Base-by-base conservation (phyloP, 1,140 invertebrate species). In the Halictus rubicundus region DNA sequence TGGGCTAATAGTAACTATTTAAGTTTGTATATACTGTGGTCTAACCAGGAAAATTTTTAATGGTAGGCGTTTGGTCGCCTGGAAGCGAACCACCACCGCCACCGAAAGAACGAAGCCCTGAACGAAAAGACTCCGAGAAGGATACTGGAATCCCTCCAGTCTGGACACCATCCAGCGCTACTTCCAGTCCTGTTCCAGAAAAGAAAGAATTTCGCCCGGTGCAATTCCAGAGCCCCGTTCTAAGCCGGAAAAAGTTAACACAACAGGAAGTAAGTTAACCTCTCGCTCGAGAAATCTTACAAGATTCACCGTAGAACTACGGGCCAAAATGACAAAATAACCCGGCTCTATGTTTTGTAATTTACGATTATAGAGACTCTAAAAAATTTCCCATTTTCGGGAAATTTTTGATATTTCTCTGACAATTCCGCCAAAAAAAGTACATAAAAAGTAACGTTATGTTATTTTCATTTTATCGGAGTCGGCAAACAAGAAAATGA, bases 121-220 rank as follows among this genome's bases (percentile, higher is more conserved):
- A 91, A n/a, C 88, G 88, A 23, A 92, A 91, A 75, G 90, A 91
- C 57, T 83, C 83, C 42, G 75, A 88, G 54, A 92, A 93, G 78
- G 90, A 94, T 92, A 93, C 88, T 75, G 94, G 95, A 57, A 94
- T 95, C 7, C 94, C 94, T 49, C 94, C 96, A 7, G 93, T 97
- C 73, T 97, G 97, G 97, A 95, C 95, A 2, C 96, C 96, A 7
- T 94, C 94, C 84, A 96, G 94, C 90, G 95, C 93, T 37, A 94
- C 94, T 63, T 92, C 95, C 3, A 96, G 95, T 88, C 96, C 96
- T 3, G 91, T 92, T 27, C 90, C 92, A 76, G 95, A 96, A 86
- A 90, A 94, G 86, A 94, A 95, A 93, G 94, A 96, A 95, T 97
- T 96, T 91, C 94, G 95, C 78, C 96, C 97, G 2, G 95, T 97